Conservation (phyloP, 2,888 invertebrate species). For the Pinctada fucata region DNA sequence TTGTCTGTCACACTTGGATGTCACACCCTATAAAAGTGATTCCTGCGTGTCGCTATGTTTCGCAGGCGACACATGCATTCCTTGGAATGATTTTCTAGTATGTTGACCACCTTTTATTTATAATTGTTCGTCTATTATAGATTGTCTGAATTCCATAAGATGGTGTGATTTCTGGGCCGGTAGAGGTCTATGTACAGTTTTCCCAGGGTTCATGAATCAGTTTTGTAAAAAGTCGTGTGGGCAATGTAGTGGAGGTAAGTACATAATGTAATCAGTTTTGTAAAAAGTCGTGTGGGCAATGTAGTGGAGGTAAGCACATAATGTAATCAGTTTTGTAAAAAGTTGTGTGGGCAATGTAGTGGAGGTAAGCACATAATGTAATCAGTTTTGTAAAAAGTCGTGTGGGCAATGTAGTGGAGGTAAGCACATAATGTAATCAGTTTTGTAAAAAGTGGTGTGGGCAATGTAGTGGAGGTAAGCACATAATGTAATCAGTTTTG, state of each 20-base stretch:
- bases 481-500: constrained; percentile 6
- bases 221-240: constrained; percentile 18
- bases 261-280: constrained; percentile 6
- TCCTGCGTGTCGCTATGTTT: no score
- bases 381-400: constrained; percentile 13
- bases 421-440: neutral
- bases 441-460: constrained; percentile 16
- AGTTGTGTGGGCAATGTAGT: constrained; percentile 8
- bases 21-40: no score
- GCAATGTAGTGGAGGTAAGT: constrained; percentile 6
- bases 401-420: constrained; percentile 14
- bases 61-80: no score
- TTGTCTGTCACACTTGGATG: no score
- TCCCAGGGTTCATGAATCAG: constrained; percentile 19
- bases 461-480: constrained; percentile 6
- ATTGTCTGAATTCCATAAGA: constrained; percentile 5
- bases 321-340: constrained; percentile 14
- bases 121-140: neutral
- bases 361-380: neutral
- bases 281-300: constrained; percentile 14
- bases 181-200: constrained; percentile 7
- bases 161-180: constrained; percentile 19
- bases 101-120: no score
- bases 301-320: constrained; percentile 4
- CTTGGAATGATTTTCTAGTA: no score